Evolutionary conservation across 2,888 invertebrate species (phyloP), one percentile per base, ranked within the genome.

Genomic region (Drosophila pseudotalamancana): DNA sequence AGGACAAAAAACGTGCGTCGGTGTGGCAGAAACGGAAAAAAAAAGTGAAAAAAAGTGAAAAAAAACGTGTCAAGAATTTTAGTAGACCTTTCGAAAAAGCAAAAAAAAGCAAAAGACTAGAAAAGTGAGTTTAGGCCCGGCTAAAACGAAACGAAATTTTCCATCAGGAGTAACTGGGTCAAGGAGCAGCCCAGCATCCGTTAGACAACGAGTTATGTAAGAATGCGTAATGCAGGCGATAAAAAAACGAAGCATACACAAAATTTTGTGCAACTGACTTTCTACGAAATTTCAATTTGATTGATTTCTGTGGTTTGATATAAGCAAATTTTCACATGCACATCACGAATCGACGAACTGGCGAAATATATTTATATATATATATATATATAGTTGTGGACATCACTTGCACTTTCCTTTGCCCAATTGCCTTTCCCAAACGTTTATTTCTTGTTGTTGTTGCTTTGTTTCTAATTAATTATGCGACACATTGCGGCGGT

Each of bases 401-500:
- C 78, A 66, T 35, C 57, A 81, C 82, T 84, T 86, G 84, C 87
- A 72, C 84, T 84, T 84, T 84, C 87, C 65, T 77, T 57, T 61
- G 51, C 59, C 67, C 56, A 56, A 40, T 29, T 43, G 11, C 59
- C 49, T 65, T 77, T 67, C 55, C 51, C 64, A 71, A 31, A 32
- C 25, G 3, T 60, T 12, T 0, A 3, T 54, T 46, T 63, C 12
- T 12, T 50, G 35, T 57, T 53, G 56, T 34, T 53, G 42, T 23
- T n/a, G n/a, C n/a, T n/a, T 39, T 21, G 8, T 19, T 65, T 55
- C 60, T 45, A 66, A 82, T 85, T 82, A 71, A 65, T 69, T 85
- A 82, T 82, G 80, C 82, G 59, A 51, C 43, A 39, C 74, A 77
- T 57, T 46, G 72, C 60, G 49, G 62, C 48, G 31, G 14, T 19